Conservation (phyloP, 2,888 invertebrate species). For the Lomographa bimaculata region DNA sequence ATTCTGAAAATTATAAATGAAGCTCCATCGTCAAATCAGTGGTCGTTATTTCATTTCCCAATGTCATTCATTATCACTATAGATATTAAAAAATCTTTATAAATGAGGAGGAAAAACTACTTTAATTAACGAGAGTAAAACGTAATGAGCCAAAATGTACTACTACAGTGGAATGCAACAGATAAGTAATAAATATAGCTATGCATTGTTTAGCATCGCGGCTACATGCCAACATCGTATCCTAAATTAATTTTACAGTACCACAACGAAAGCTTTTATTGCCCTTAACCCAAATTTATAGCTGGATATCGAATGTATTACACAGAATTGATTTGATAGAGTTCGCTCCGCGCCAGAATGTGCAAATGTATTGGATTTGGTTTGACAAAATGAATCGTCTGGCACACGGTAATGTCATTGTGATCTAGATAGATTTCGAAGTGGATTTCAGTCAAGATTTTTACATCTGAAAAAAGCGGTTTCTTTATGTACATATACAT, state of each 20-base stretch:
- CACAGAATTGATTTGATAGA: too few relatives aligned
- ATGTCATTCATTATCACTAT: too few relatives aligned
- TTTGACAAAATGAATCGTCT: conserved; percentile 10
- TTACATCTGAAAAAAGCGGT: background rate
- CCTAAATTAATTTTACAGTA: conserved; percentile 6
- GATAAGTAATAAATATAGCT: too few relatives aligned
- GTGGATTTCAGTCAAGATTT: conserved; percentile 7
- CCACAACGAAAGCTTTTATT: conserved; percentile 11
- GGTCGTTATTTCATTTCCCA: too few relatives aligned
- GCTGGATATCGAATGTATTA: conserved; percentile 2
- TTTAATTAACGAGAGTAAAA: background rate
- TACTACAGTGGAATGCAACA: too few relatives aligned
- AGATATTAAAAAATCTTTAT: too few relatives aligned
- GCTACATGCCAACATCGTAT: conserved; percentile 12
- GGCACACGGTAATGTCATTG: conserved; percentile 9
- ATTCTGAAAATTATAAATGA: conserved; percentile 2
- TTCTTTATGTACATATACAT: too few relatives aligned
- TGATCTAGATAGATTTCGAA: background rate
- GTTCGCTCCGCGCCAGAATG: conserved; percentile 5
- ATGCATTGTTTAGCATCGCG: conserved; percentile 1
- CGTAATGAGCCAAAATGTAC: conserved; percentile 1
- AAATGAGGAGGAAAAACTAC: too few relatives aligned
- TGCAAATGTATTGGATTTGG: conserved; percentile 13
- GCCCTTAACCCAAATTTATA: conserved; percentile 12
- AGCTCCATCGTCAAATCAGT: too few relatives aligned